phyloP scores from a whole-genome alignment of 2,888 invertebrate species.

The Agonopterix arenella region DNA sequence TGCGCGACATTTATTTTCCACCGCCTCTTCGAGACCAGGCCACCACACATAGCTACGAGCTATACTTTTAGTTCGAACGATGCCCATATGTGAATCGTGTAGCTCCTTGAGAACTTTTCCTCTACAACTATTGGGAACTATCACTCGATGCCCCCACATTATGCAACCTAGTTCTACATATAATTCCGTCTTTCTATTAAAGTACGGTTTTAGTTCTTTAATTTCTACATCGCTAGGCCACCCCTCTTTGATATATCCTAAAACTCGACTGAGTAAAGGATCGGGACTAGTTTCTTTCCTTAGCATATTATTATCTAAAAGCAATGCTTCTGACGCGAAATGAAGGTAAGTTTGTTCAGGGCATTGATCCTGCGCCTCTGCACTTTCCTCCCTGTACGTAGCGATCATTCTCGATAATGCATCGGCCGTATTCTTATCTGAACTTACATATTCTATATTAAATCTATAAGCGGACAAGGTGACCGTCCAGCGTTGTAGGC shows the following conservation, averaged over 20 bases:
- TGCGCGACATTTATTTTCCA: too few species aligned
- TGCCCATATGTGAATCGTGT: too few species aligned
- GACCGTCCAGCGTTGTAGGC: not conserved
- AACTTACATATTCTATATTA: slow-evolving; percentile 5
- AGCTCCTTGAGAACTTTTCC: too few species aligned
- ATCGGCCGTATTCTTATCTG: slow-evolving; percentile 1
- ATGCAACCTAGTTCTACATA: not conserved
- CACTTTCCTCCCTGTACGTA: not conserved
- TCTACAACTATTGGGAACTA: too few species aligned
- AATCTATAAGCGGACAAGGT: slow-evolving; percentile 3
- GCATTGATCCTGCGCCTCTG: not conserved
- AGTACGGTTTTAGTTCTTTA: too few species aligned
- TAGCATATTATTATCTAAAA: not conserved
- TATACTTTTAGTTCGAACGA: too few species aligned
- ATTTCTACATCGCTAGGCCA: too few species aligned
- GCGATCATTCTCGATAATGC: not conserved
- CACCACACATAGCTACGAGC: too few species aligned
- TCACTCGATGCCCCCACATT: too few species aligned
- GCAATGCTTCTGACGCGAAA: not conserved
- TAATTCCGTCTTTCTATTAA: not conserved
- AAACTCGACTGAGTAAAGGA: too few species aligned
- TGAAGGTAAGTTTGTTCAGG: slow-evolving; percentile 4
- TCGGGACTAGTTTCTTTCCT: not conserved
- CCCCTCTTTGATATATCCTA: too few species aligned
- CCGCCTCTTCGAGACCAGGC: too few species aligned